Base-by-base conservation (phyloP, 1,140 invertebrate species). In the Microplitis demolitor region DNA sequence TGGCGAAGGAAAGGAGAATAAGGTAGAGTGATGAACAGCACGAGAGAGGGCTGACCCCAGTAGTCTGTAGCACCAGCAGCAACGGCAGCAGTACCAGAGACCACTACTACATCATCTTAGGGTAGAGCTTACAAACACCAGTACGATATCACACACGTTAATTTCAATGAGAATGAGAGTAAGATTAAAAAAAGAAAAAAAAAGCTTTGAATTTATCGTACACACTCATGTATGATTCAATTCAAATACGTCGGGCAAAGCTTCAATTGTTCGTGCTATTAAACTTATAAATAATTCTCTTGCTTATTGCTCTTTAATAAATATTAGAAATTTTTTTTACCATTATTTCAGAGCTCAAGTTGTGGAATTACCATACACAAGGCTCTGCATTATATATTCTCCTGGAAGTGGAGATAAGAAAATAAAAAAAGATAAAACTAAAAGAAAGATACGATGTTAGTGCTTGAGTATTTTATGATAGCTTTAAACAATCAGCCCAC, bases 281-380 rank as follows among this genome's bases (percentile, higher is more conserved):
- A 45, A 45, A 11, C 39, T 45, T 45, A 45, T 45, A 45, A 45
- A 45, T 45, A 45, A 45, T 45, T 45, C 39, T 6, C 39, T 45
- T 45, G 39, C 6, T 11, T 45, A 45, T 45, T 45, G 39, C 39
- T 45, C 39, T 45, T 45, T 45, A 11, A 45, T 45, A 45, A 45
- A 45, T 45, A 45, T 45, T 45, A 45, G 39, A 11, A 45, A 56
- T 56, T 56, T 56, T 56, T 56, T 54, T 11, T 24, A 6, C 16
- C 8, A 11, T 2, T 54, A 5, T 62, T 14, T 2, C 31, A 24
- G 56, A 69, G 58, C 24, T 5, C 16, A 31, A 31, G 53, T 13
- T 14, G n/a, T 14, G 5, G 53, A 45, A 45, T 63, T 64, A 66
- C 66, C 66, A 72, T 66, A 72, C 53, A 72, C 70, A 72, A 72